Evolutionary conservation across 2,797 vertebrate genomes (phyloP).

Genomic region (Enteromius anoplus): DNA sequence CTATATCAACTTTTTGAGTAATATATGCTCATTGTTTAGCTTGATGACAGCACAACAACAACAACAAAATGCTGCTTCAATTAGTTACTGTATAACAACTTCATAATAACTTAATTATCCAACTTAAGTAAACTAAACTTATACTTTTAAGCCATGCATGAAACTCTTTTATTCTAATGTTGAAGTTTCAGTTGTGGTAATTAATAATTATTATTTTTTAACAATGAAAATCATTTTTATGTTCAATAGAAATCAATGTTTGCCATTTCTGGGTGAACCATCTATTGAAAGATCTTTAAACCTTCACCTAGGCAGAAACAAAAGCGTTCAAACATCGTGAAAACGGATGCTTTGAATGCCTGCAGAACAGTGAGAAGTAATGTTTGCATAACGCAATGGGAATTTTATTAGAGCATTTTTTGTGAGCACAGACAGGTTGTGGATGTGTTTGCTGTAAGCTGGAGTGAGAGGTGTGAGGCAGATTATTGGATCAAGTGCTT

Average conservation of each 20-base stretch:
- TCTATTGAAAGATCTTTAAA: background rate
- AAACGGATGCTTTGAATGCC: background rate
- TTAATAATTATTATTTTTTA: too few relatives aligned
- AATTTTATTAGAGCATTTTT: background rate
- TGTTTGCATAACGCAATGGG: background rate
- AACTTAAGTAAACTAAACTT: too few relatives aligned
- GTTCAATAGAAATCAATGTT: background rate
- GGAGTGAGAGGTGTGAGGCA: conserved; percentile 65
- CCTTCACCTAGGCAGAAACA: background rate
- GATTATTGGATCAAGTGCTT: conserved; percentile 71
- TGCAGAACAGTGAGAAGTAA: background rate
- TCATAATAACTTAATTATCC: too few relatives aligned
- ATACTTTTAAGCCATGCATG: too few relatives aligned
- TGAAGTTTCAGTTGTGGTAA: too few relatives aligned
- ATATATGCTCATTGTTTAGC: background rate
- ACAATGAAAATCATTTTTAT: background rate
- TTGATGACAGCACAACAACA: too few relatives aligned
- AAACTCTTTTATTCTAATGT: too few relatives aligned
- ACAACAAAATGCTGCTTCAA: too few relatives aligned
- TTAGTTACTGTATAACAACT: too few relatives aligned
- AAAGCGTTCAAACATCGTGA: background rate
- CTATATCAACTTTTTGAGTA: background rate
- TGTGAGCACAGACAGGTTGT: background rate
- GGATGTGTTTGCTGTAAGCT: conserved; percentile 64
- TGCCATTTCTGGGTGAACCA: background rate